Conservation (phyloP, 2,113 vertebrate genomes). For the Oreochromis niloticus region DNA sequence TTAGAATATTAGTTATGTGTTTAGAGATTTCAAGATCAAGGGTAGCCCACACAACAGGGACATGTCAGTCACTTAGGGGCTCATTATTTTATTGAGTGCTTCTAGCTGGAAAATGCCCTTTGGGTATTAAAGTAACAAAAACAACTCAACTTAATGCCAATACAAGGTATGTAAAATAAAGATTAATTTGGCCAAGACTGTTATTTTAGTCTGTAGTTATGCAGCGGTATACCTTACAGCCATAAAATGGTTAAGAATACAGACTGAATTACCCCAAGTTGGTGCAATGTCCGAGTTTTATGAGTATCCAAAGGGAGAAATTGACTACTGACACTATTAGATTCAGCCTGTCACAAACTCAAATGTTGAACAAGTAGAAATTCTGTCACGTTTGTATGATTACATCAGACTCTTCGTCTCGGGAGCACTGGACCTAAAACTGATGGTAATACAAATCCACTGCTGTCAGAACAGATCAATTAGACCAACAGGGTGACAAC, state of each 20-base stretch:
- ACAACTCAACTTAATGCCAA: background rate
- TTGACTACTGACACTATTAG: background rate
- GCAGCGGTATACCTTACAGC: background rate
- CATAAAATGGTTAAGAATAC: background rate
- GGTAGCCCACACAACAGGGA: background rate
- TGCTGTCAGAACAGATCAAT: background rate
- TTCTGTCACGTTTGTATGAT: background rate
- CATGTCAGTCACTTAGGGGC: background rate
- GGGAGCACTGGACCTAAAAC: background rate
- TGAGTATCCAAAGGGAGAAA: background rate
- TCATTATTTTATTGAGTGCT: background rate
- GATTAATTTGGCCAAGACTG: background rate
- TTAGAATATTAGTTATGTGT: background rate
- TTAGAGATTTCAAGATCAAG: background rate
- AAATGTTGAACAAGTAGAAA: background rate
- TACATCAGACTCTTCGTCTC: background rate
- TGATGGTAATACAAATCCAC: background rate
- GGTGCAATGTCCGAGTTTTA: background rate
- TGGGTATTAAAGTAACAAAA: background rate
- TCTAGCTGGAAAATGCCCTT: background rate
- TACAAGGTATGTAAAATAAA: background rate
- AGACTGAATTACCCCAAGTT: background rate
- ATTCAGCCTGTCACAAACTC: background rate
- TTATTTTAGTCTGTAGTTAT: background rate
- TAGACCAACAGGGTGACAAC: background rate